Percentiles rank a stretch among this genome's conserved stretches.
phyloP scores from a whole-genome alignment of 2,888 invertebrate genomes.

The Diadegma fenestrale region DNA sequence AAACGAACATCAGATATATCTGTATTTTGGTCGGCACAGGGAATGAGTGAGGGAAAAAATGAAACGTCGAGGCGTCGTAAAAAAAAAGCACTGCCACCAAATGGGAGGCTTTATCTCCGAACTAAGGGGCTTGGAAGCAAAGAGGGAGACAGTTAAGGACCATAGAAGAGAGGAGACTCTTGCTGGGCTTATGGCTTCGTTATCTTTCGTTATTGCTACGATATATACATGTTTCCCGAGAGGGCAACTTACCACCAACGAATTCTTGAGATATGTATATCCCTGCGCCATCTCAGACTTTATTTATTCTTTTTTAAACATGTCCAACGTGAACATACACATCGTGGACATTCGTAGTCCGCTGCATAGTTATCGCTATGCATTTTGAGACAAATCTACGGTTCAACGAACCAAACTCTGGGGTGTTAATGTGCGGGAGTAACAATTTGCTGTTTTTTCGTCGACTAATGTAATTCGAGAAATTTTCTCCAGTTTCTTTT shows the following conservation, averaged over 20 bases:
- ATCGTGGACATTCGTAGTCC: neutral
- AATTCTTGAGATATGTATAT: constrained; percentile 46
- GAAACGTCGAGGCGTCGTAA: constrained; percentile 12
- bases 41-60: neutral
- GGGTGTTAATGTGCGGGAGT: neutral
- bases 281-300: constrained; percentile 26
- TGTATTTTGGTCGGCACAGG: neutral
- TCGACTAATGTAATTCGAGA: too few relatives aligned
- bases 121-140: constrained; percentile 10
- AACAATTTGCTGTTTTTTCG: too few relatives aligned
- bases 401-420: constrained; percentile 72
- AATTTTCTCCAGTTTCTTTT: neutral
- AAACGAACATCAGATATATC: neutral
- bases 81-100: constrained; percentile 5
- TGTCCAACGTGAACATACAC: neutral
- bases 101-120: constrained; percentile 43
- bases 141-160: constrained; percentile 58
- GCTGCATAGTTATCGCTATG: constrained; percentile 28
- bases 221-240: constrained; percentile 7
- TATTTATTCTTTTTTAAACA: constrained; percentile 47
- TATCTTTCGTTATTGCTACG: constrained; percentile 63
- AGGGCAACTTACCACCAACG: constrained; percentile 24
- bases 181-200: constrained; percentile 57
- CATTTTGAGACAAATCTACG: constrained; percentile 52
- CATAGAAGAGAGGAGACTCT: constrained; percentile 61